These are phyloP conservation scores for Drosophila gunungcola DNA, from an alignment of 1,140 invertebrate species.

Conservation along the genomic window DNA sequence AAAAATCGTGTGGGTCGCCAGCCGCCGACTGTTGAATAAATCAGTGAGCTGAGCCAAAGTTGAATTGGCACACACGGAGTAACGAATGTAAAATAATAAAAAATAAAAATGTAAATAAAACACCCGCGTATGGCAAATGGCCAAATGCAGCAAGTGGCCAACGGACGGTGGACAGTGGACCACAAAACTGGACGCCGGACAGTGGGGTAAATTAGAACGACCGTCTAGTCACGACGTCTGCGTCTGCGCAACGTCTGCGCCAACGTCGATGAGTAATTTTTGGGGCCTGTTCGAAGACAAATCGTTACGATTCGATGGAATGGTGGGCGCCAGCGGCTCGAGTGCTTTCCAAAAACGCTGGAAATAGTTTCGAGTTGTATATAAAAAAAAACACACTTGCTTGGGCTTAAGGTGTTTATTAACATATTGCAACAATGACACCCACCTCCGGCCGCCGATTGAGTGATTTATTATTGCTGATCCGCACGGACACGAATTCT, in stretches of 20 bases:
- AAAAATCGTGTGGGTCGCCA: conserved; percentile 56
- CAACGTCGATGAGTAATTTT: conserved; percentile 60
- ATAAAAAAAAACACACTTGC: background rate
- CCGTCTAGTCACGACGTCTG: conserved; percentile 42
- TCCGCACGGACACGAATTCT: conserved; percentile 16
- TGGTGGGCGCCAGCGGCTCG: conserved; percentile 35
- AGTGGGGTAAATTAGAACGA: conserved; percentile 15
- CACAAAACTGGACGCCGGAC: conserved; percentile 7
- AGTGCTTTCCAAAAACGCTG: conserved; percentile 21
- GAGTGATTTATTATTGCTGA: conserved; percentile 36
- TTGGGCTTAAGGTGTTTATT: conserved; percentile 31
- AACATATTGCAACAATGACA: conserved; percentile 54
- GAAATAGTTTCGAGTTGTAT: conserved; percentile 21
- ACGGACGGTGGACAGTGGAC: conserved; percentile 10
- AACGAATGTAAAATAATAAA: conserved; percentile 9
- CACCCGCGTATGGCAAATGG: conserved; percentile 69
- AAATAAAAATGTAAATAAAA: conserved; percentile 46
- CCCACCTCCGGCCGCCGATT: conserved; percentile 24
- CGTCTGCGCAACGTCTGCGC: conserved; percentile 45
- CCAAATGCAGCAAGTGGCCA: conserved; percentile 57
- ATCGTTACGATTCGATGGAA: background rate
- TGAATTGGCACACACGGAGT: conserved; percentile 49
- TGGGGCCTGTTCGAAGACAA: background rate
- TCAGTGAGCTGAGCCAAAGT: conserved; percentile 64
- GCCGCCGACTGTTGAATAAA: conserved; percentile 58